phyloP scores from a whole-genome alignment of 2,113 vertebrate genomes.

The Heptranchias perlo region DNA sequence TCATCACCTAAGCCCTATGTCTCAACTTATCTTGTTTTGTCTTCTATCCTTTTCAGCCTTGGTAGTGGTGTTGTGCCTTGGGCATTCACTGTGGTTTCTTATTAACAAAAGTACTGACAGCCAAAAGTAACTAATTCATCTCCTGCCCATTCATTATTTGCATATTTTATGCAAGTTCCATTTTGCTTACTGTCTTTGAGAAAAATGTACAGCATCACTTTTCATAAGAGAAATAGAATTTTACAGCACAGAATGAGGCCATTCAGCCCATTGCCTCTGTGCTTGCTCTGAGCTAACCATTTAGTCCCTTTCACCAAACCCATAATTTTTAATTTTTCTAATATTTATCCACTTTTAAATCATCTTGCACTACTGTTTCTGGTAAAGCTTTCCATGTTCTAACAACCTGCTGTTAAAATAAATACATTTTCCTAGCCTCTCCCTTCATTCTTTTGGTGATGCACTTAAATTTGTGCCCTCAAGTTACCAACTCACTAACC shows the following conservation, averaged over 20 bases:
- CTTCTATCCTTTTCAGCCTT: background rate
- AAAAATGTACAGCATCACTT: background rate
- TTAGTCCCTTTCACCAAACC: background rate
- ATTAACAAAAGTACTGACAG: background rate
- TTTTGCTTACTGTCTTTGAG: background rate
- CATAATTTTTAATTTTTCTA: background rate
- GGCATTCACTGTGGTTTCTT: constrained; percentile 1
- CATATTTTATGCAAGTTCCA: background rate
- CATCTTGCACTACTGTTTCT: background rate
- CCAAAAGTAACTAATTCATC: background rate
- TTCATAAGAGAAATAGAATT: background rate
- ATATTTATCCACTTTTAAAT: constrained; percentile 14
- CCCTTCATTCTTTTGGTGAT: constrained; percentile 2
- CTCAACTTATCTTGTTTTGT: background rate
- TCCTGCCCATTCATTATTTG: background rate
- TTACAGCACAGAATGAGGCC: background rate
- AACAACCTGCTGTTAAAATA: background rate
- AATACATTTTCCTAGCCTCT: background rate
- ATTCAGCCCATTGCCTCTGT: background rate
- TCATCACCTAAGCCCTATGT: background rate
- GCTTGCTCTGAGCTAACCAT: background rate
- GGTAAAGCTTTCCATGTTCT: background rate
- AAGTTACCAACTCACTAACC: background rate
- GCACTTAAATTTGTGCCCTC: background rate
- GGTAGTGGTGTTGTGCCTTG: background rate